Base-by-base conservation (phyloP, 1,140 invertebrate genomes). In the Heliothis virescens region DNA sequence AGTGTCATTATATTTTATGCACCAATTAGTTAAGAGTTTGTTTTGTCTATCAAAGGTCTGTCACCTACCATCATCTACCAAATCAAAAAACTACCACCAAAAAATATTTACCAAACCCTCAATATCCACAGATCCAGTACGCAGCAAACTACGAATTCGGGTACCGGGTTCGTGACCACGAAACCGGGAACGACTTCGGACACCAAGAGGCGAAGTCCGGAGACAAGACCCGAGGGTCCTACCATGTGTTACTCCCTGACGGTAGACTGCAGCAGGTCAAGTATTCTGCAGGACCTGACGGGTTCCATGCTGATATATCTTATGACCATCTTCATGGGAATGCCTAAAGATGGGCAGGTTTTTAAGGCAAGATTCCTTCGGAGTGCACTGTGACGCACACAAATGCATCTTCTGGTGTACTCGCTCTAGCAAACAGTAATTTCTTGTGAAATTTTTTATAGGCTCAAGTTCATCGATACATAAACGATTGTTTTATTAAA, bases 211-310 rank as follows among this genome's bases (percentile, higher is more conserved):
- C 95, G 62, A 94, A 95, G 60, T 94, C 95, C 77, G 97, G 96
- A 10, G 95, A 96, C 55, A 91, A 94, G 12, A 97, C 97, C 11
- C 96, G 96, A 84, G 97, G 97, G 60, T 95, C 96, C 81, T 98
- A 98, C 94, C 96, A 97, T 83, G 97, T 98, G 48, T 94, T 97
- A n/a, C 91, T 98, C 47, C 97, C 97, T 2, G 97, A 98, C 92
- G 97, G 97, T 41, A 95, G 97, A 79, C 94, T 96, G 82, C 97
- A 98, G 93, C 96, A 96, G 77, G 97, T 98, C 34, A 95, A 96
- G 63, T 98, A 98, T 93, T 96, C 96, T 77, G 97, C 97, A 0
- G 97, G 98, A 80, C 95, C 96, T 47, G 94, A 92, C 62, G 97
- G 97, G 11, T 98, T 96, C 91, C 97, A 97, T 87, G 97, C 97